These are phyloP conservation scores for Automeris io DNA, from an alignment of 2,888 invertebrate species.

Conservation along the genomic window DNA sequence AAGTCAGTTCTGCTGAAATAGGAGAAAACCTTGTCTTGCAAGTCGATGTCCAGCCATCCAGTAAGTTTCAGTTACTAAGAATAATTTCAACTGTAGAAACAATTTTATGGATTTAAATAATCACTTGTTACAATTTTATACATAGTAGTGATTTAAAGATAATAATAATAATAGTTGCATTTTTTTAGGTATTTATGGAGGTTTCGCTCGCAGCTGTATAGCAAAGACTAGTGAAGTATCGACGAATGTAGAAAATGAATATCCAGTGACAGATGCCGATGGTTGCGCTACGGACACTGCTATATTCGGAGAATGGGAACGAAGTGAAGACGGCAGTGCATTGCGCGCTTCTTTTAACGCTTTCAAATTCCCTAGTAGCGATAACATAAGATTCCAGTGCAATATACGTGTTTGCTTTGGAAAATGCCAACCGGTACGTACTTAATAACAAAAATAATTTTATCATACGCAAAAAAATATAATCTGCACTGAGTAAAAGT, in stretches of 20 bases:
- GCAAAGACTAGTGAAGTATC: constrained; percentile 92
- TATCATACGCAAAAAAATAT: too few relatives aligned
- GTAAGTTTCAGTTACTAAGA: constrained; percentile 48
- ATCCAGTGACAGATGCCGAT: constrained; percentile 94
- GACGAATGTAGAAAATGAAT: constrained; percentile 89
- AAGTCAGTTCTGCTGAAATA: constrained; percentile 94
- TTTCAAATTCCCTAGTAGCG: constrained; percentile 96
- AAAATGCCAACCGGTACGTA: constrained; percentile 92
- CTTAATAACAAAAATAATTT: too few relatives aligned
- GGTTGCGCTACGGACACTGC: constrained; percentile 95
- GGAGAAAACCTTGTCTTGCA: constrained; percentile 92
- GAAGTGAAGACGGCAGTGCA: constrained; percentile 89
- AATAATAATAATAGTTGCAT: background rate
- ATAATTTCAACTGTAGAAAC: too few relatives aligned
- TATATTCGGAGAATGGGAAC: constrained; percentile 96
- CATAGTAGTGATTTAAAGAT: background rate
- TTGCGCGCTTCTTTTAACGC: constrained; percentile 93
- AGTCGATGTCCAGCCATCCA: constrained; percentile 88
- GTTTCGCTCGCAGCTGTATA: constrained; percentile 94
- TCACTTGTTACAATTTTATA: too few relatives aligned
- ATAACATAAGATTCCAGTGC: constrained; percentile 96
- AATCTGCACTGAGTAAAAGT: too few relatives aligned
- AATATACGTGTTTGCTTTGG: constrained; percentile 97
- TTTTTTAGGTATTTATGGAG: constrained; percentile 89
- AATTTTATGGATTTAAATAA: too few relatives aligned